Base-by-base conservation (phyloP, 2,113 vertebrate species). In the Phaethon lepturus region DNA sequence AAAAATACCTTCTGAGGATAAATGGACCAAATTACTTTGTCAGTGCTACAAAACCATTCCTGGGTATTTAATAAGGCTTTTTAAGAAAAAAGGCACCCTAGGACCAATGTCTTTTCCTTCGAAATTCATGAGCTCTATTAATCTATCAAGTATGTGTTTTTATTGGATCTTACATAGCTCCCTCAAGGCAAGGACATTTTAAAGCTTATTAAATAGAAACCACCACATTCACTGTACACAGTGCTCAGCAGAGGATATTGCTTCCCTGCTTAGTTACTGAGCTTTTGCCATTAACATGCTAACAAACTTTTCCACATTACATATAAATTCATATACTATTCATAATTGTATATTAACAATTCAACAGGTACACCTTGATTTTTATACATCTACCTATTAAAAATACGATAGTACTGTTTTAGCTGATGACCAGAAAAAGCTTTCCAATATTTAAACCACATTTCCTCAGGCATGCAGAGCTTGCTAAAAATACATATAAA, bases 91-190 rank as follows among this genome's bases (percentile, higher is more conserved):
- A 53, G 7, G 10, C 52, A 88, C 33, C 45, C 53, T 59, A 95
- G 55, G 55, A 95, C 68, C 55, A 83, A 71, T 47, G 47, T 18
- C 19, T 81, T 74, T 83, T 68, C 67, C 83, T 86, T 88, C 28
- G 55, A 86, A 93, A 94, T 77, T 92, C 42, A 95, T 74, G 13
- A 86, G 67, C 9, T 59, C 67, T 92, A 79, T 94, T 72, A 81
- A 92, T 92, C 60, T 74, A 86, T 62, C 75, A 84, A 50, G 47
- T 28, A 62, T 12, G 35, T 71, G 29, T 59, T 90, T 90, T 79
- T 90, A 78, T 77, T 86, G 50, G 64, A 38, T 88, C 59, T 86
- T 74, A 28, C 38, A 74, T 7, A 68, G 64, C 11, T 93, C 83
- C 64, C 83, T 92, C 4, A 11, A 96, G 88, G 79, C 76, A 60